These are phyloP conservation scores for Syngnathus scovelli DNA, from an alignment of 2,113 vertebrate genomes.

Conservation along the genomic window DNA sequence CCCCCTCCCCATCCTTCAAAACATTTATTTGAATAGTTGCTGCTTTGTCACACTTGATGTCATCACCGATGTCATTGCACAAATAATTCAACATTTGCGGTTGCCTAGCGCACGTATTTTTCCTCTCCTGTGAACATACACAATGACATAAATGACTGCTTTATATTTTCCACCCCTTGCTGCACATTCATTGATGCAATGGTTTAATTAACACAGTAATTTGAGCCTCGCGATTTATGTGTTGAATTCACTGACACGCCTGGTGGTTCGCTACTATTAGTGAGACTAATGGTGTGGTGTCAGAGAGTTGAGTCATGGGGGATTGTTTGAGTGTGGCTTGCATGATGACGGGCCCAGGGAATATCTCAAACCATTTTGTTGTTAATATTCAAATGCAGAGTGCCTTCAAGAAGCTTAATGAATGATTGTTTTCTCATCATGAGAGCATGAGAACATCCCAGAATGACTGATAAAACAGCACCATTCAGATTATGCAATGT, in stretches of 20 bases:
- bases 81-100: too few relatives aligned
- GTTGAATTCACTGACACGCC: slow-evolving; percentile 53
- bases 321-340: slow-evolving; percentile 22
- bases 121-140: slow-evolving; percentile 6
- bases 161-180: slow-evolving; percentile 35
- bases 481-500: slow-evolving; percentile 34
- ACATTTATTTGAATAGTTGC: too few relatives aligned
- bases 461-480: slow-evolving; percentile 34
- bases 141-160: background rate
- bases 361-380: slow-evolving; percentile 44
- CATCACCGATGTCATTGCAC: too few relatives aligned
- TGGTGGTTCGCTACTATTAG: slow-evolving; percentile 38
- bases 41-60: too few relatives aligned
- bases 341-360: slow-evolving; percentile 23
- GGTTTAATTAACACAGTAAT: slow-evolving; percentile 49
- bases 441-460: background rate
- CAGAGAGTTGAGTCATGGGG: slow-evolving; percentile 29
- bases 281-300: slow-evolving; percentile 47
- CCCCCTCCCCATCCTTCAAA: too few relatives aligned
- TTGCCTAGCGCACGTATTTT: too few relatives aligned
- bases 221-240: slow-evolving; percentile 36
- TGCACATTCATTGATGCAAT: slow-evolving; percentile 48
- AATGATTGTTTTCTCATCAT: too few relatives aligned
- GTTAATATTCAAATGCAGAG: too few relatives aligned
- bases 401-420: too few relatives aligned